Percentiles rank a stretch among this genome's conserved stretches.
These are phyloP conservation scores for Sander vitreus DNA, from an alignment of 2,113 vertebrate species.

Conservation along the genomic window DNA sequence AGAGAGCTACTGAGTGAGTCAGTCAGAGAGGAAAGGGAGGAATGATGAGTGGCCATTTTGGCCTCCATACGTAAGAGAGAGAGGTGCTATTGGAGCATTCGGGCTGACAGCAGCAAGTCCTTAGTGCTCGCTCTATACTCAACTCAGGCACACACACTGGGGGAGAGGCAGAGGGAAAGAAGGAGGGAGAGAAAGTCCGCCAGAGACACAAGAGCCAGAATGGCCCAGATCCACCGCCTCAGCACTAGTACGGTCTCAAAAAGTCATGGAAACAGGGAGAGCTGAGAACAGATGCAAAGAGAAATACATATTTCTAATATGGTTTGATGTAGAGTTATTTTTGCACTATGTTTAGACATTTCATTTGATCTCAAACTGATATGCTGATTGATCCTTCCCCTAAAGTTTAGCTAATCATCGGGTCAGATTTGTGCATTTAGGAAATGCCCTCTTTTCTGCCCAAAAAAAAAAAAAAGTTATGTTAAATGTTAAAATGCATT, in stretches of 20 bases:
- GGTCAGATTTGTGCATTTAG: neutral
- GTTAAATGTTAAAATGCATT: neutral
- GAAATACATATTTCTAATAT: neutral
- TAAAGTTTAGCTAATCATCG: neutral
- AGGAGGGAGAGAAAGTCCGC: slow-evolving; percentile 31
- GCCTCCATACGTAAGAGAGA: slow-evolving; percentile 63
- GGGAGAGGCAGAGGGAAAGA: slow-evolving; percentile 47
- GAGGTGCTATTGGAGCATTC: slow-evolving; percentile 74
- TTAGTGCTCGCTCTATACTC: slow-evolving; percentile 60
- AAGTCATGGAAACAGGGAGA: neutral
- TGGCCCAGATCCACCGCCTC: slow-evolving; percentile 48
- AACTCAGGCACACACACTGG: slow-evolving; percentile 39
- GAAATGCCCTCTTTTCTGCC: neutral
- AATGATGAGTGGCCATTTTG: slow-evolving; percentile 81
- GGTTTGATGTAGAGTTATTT: no score
- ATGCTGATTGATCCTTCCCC: neutral
- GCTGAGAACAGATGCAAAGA: neutral
- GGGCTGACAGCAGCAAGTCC: slow-evolving; percentile 83
- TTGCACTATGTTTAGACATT: neutral
- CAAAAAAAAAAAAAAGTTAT: no score
- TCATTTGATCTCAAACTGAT: neutral
- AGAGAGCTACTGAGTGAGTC: slow-evolving; percentile 70
- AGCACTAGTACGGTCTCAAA: slow-evolving; percentile 43
- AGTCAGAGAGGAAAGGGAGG: slow-evolving; percentile 64
- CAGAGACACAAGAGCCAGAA: slow-evolving; percentile 62